phyloP scores from a whole-genome alignment of 2,113 vertebrate genomes.

The Ondatra zibethicus region DNA sequence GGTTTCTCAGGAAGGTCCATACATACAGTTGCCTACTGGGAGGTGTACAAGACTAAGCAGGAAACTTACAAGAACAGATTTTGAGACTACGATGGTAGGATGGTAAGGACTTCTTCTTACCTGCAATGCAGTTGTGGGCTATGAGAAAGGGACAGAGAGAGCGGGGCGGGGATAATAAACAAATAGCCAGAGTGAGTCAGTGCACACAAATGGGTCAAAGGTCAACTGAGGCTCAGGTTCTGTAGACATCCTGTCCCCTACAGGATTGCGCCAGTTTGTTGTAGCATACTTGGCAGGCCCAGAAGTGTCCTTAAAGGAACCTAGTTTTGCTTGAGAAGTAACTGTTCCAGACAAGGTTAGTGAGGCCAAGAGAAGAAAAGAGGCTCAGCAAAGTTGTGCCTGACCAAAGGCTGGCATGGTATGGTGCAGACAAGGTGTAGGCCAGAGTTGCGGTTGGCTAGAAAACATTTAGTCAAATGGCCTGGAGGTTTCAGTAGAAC shows the following conservation, averaged over 20 bases:
- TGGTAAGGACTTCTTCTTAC: not conserved
- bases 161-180: not conserved
- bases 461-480: not conserved
- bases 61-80: not conserved
- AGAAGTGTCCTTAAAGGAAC: conserved; percentile 62
- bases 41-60: not conserved
- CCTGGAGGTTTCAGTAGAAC: not conserved
- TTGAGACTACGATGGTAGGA: not conserved
- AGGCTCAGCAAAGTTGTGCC: not conserved
- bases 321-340: not conserved
- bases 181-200: conserved; percentile 34
- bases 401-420: not conserved
- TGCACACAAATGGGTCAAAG: conserved; percentile 24
- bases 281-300: conserved; percentile 35
- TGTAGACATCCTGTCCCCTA: conserved; percentile 39
- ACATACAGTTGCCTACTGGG: not conserved
- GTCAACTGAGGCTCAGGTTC: conserved; percentile 9
- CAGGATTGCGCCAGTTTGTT: not conserved
- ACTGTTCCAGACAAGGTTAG: not conserved
- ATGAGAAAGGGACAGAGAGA: not conserved
- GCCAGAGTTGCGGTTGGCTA: not conserved
- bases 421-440: not conserved
- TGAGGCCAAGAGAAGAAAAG: conserved; percentile 3
- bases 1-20: not conserved
- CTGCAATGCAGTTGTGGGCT: not conserved